These are phyloP conservation scores for Actinia equina DNA, from an alignment of 64 coral and sea anemone species.

Conservation along the genomic window DNA sequence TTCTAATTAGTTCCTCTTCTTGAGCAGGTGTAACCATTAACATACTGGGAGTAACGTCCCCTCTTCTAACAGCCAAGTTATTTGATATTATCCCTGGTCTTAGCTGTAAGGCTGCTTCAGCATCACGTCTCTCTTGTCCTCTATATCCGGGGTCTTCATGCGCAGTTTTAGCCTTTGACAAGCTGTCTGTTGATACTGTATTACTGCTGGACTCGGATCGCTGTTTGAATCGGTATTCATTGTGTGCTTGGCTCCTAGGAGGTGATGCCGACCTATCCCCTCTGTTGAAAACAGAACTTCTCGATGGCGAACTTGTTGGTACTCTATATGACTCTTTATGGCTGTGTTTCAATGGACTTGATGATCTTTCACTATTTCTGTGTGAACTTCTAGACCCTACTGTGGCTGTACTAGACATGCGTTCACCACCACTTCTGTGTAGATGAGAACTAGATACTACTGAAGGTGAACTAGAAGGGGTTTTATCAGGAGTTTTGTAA, in stretches of 20 bases:
- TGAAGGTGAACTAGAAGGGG: constrained; percentile 9
- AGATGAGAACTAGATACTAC: background rate
- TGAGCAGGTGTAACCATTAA: constrained; percentile 15
- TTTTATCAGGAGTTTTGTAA: background rate
- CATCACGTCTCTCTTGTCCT: background rate
- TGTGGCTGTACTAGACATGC: background rate
- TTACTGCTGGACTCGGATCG: background rate
- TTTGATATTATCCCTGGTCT: constrained; percentile 33
- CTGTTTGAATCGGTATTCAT: background rate
- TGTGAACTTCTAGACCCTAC: background rate
- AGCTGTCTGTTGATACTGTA: background rate
- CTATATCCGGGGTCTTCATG: background rate
- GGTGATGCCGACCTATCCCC: background rate
- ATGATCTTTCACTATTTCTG: constrained; percentile 7
- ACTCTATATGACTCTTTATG: constrained; percentile 4
- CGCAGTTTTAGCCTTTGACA: background rate
- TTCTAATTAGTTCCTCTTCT: constrained; percentile 13
- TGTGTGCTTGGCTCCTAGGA: background rate
- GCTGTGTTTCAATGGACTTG: background rate
- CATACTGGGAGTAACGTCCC: constrained; percentile 15
- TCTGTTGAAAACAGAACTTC: background rate
- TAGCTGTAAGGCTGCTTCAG: background rate
- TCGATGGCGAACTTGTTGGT: constrained; percentile 24
- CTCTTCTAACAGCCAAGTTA: constrained; percentile 49
- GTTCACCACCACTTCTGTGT: background rate